phyloP scores from a whole-genome alignment of 37 sponge, comb jelly and placozoan genomes.

The Crambe crambe region DNA sequence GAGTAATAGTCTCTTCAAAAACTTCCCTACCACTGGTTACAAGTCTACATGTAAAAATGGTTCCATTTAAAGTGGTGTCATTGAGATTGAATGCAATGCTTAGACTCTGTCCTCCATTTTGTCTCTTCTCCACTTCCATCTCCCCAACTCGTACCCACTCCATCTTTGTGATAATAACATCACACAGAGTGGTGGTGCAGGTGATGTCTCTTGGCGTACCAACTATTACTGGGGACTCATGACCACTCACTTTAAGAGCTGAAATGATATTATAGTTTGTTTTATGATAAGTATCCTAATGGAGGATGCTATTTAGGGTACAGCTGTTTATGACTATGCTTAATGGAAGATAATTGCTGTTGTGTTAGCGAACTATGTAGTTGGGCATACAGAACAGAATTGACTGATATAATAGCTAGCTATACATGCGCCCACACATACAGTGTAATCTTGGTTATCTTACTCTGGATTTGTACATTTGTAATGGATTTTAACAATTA shows the following conservation, averaged over 20 bases:
- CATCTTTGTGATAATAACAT: background rate
- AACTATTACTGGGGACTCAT: slow-evolving; percentile 6
- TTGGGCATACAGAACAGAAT: no score
- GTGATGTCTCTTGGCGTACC: background rate
- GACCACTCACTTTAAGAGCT: background rate
- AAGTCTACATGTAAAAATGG: background rate
- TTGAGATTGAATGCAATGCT: background rate
- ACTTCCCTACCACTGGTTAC: background rate
- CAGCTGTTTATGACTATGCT: no score
- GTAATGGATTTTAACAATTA: no score
- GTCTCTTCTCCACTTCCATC: background rate
- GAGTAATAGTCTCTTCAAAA: background rate
- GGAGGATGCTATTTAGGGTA: no score
- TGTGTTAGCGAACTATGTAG: no score
- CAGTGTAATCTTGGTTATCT: no score
- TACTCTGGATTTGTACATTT: no score
- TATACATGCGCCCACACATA: no score
- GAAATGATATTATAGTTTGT: no score
- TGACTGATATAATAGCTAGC: no score
- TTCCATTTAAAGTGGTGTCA: background rate
- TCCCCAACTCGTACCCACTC: slow-evolving; percentile 21
- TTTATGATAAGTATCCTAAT: no score
- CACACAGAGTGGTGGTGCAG: slow-evolving; percentile 17
- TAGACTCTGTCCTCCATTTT: background rate
- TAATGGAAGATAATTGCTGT: no score